A percentile compares a stretch with the other conserved stretches of the same genome.
Conservation (phyloP, 2,888 invertebrate genomes). For the Eupsilia transversa region DNA sequence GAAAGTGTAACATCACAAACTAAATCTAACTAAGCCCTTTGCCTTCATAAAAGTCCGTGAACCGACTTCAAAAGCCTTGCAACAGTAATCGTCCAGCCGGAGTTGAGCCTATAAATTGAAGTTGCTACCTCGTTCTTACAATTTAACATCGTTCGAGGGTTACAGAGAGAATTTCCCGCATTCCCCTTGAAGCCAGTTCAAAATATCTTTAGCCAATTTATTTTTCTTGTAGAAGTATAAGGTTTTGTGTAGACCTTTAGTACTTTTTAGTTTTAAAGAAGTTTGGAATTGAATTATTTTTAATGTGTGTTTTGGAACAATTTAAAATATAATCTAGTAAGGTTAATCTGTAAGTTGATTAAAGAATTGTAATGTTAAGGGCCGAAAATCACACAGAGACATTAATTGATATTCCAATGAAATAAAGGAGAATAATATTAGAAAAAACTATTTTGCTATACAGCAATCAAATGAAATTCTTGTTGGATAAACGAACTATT, state of each 20-base stretch:
- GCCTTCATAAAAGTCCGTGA: constrained; percentile 58
- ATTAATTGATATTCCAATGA: background rate
- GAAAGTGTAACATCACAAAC: constrained; percentile 25
- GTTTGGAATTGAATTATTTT: constrained; percentile 20
- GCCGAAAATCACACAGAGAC: background rate
- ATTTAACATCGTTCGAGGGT: constrained; percentile 71
- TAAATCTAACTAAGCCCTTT: constrained; percentile 57
- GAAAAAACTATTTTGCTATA: no score
- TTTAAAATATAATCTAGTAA: background rate
- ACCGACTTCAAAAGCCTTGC: constrained; percentile 63
- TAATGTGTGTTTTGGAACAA: background rate
- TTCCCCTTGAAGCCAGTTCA: constrained; percentile 73
- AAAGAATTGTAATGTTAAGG: background rate
- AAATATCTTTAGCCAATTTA: constrained; percentile 85
- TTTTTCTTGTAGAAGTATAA: constrained; percentile 48
- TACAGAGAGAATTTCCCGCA: constrained; percentile 69
- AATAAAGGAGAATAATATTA: no score
- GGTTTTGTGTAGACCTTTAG: constrained; percentile 21
- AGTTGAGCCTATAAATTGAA: constrained; percentile 68
- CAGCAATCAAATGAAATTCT: no score
- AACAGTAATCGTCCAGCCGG: constrained; percentile 60
- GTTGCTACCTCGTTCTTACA: constrained; percentile 66
- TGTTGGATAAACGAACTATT: no score
- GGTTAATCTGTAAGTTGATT: background rate
- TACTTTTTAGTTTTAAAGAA: constrained; percentile 7